phyloP scores from a whole-genome alignment of 2,888 invertebrate genomes.

The Phyllotreta striolata region DNA sequence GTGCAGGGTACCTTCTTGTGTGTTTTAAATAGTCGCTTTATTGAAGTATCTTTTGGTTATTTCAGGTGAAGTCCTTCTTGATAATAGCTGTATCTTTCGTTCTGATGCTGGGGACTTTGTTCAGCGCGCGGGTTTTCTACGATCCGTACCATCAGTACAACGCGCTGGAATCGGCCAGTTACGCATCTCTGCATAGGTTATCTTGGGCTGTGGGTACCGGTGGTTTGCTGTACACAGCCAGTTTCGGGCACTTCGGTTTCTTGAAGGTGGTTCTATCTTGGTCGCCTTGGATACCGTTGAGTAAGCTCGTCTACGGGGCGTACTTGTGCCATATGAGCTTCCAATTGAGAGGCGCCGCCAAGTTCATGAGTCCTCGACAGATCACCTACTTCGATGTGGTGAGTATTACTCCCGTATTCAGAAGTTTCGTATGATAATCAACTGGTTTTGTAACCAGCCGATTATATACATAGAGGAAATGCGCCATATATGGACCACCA shows the following conservation, averaged over 20 bases:
- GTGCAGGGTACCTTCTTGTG: conserved; percentile 52
- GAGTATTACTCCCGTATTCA: too few species aligned
- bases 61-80: conserved; percentile 63
- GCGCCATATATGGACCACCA: too few species aligned
- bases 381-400: conserved; percentile 59
- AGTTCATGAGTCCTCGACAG: conserved; percentile 62
- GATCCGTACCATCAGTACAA: conserved; percentile 63
- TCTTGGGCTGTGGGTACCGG: conserved; percentile 66
- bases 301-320: conserved; percentile 67
- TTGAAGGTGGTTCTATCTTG: conserved; percentile 63
- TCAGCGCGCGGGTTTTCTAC: conserved; percentile 64
- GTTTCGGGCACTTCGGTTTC: conserved; percentile 61
- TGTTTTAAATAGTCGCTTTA: conserved; percentile 1
- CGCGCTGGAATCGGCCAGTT: conserved; percentile 65
- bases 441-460: too few species aligned
- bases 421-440: too few species aligned
- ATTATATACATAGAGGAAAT: too few species aligned
- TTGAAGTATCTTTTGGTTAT: conserved; percentile 8
- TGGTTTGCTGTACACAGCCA: conserved; percentile 64
- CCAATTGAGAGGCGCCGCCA: conserved; percentile 64
- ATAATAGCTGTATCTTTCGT: conserved; percentile 59
- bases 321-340: conserved; percentile 65
- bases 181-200: conserved; percentile 67
- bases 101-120: conserved; percentile 62
- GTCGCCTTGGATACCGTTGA: conserved; percentile 68